Evolutionary conservation across 1,140 invertebrate genomes (phyloP).

Genomic region (Babylonia areolata): DNA sequence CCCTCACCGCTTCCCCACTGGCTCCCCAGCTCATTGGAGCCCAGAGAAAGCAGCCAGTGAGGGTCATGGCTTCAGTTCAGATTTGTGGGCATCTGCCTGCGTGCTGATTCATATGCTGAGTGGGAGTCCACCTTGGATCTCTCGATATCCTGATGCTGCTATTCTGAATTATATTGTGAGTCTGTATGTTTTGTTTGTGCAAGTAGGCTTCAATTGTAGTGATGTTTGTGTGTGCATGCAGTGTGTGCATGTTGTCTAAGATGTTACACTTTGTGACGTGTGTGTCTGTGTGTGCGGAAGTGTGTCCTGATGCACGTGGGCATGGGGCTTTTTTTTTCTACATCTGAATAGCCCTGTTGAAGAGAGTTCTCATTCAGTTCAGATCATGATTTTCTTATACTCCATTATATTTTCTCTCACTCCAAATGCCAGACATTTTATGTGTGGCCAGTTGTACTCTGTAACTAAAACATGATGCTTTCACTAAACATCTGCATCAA

Average conservation of each 20-base stretch:
- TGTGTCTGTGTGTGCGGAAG: background rate
- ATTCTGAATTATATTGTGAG: conserved; percentile 65
- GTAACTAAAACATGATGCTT: too few species aligned
- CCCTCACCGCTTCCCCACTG: conserved; percentile 50
- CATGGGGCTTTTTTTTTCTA: too few species aligned
- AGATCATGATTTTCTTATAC: too few species aligned
- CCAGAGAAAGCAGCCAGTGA: conserved; percentile 67
- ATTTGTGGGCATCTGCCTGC: conserved; percentile 69
- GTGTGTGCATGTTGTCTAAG: background rate
- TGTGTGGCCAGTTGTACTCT: too few species aligned
- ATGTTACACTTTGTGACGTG: background rate
- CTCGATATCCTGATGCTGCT: conserved; percentile 47
- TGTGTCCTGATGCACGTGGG: too few species aligned
- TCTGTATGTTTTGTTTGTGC: background rate
- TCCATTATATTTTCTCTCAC: too few species aligned
- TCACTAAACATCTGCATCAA: too few species aligned
- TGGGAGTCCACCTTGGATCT: conserved; percentile 67
- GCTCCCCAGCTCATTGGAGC: conserved; percentile 67
- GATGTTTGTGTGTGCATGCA: background rate
- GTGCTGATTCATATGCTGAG: conserved; percentile 67
- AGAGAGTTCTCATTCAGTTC: too few species aligned
- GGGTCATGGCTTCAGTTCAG: conserved; percentile 66
- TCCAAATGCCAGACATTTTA: too few species aligned
- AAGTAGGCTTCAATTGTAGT: too few species aligned
- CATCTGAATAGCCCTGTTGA: too few species aligned